These are phyloP conservation scores for Strix uralensis DNA, from an alignment of 2,113 vertebrate species.

Conservation along the genomic window DNA sequence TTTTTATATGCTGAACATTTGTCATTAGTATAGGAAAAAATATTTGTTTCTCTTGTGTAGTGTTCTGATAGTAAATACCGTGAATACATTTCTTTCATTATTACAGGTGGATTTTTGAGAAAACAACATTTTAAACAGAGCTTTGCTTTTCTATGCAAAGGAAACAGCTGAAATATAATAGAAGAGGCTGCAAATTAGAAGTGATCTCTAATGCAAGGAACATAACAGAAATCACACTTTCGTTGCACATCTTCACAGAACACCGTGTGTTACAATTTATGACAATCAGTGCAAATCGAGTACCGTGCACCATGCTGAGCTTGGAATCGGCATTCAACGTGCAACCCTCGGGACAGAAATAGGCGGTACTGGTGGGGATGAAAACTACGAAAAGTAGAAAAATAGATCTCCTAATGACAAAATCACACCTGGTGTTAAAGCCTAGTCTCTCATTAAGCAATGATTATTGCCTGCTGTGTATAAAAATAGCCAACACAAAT, in stretches of 20 bases:
- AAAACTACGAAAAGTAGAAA: constrained; percentile 8
- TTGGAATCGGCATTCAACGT: not conserved
- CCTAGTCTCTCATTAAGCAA: constrained; percentile 53
- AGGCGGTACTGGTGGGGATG: not conserved
- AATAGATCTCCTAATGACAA: not conserved
- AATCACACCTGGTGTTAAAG: constrained; percentile 45
- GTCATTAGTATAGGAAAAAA: constrained; percentile 31
- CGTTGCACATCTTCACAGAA: not conserved
- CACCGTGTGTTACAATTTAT: not conserved
- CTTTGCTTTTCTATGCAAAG: not conserved
- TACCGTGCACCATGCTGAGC: not conserved
- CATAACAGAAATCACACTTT: not conserved
- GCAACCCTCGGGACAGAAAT: not conserved
- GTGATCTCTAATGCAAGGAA: not conserved
- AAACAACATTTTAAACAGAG: not conserved
- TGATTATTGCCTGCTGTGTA: constrained; percentile 60
- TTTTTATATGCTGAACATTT: constrained; percentile 64
- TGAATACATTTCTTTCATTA: not conserved
- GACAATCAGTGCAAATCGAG: constrained; percentile 28
- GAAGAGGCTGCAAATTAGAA: not conserved
- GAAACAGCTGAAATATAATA: not conserved
- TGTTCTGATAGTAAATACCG: not conserved
- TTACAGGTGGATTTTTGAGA: not conserved
- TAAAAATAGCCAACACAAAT: constrained; percentile 68
- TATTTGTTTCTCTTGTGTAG: not conserved